A percentile compares a stretch with the other conserved stretches of the same genome.
Conservation (phyloP, 2,888 invertebrate species). For the Eupithecia pulchellata region DNA sequence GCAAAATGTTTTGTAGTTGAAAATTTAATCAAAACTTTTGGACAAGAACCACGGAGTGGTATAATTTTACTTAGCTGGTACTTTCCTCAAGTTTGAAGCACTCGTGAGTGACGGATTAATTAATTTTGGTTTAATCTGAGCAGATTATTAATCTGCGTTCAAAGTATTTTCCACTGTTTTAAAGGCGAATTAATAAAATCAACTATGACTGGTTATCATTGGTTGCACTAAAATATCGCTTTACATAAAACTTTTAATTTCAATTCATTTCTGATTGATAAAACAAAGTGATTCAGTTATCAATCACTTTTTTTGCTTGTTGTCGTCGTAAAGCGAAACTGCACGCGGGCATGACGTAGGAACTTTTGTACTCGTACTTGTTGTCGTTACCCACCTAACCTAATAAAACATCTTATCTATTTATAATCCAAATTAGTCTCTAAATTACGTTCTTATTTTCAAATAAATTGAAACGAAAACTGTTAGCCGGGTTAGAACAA, state of each 20-base stretch:
- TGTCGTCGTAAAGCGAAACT: not conserved
- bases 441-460: not conserved
- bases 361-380: no score
- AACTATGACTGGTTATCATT: not conserved
- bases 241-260: not conserved
- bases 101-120: conserved; percentile 17
- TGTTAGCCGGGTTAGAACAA: conserved; percentile 3
- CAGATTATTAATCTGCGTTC: conserved; percentile 7
- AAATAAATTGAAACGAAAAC: not conserved
- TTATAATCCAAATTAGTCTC: no score
- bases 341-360: not conserved
- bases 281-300: not conserved
- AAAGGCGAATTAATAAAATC: not conserved
- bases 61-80: conserved; percentile 18
- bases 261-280: not conserved
- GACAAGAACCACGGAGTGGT: conserved; percentile 7
- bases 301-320: not conserved
- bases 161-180: conserved; percentile 2
- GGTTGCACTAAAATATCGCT: not conserved
- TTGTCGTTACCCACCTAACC: not conserved
- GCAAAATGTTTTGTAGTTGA: conserved; percentile 4
- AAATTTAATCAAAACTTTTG: conserved; percentile 16
- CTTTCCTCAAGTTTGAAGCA: conserved; percentile 13
- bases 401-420: no score
- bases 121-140: conserved; percentile 11